phyloP scores from a whole-genome alignment of 2,888 invertebrate species.

The Cyclophora punctaria region DNA sequence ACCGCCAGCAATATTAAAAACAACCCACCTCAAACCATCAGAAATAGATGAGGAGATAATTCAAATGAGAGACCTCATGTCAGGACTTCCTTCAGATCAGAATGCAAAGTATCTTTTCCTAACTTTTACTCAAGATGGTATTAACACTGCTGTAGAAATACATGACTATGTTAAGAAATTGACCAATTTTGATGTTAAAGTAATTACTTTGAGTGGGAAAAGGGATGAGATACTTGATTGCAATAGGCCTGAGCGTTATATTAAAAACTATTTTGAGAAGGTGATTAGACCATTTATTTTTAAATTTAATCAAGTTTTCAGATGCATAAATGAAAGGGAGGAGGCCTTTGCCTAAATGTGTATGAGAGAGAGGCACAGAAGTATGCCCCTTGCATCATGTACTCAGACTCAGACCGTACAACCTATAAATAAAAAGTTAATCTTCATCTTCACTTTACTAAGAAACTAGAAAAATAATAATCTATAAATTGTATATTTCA shows the following conservation, averaged over 20 bases:
- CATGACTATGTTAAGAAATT: constrained; percentile 62
- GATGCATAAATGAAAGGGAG: too few species aligned
- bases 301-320: too few species aligned
- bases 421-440: background rate
- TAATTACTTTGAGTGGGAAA: constrained; percentile 63
- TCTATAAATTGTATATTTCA: constrained; percentile 30
- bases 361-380: too few species aligned
- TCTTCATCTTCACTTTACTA: background rate
- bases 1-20: constrained; percentile 36
- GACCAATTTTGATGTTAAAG: constrained; percentile 53
- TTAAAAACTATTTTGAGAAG: constrained; percentile 74
- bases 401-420: too few species aligned
- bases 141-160: constrained; percentile 59
- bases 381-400: background rate
- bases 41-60: constrained; percentile 42
- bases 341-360: too few species aligned
- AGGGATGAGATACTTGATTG: constrained; percentile 61
- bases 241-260: constrained; percentile 67
- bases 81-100: too few species aligned
- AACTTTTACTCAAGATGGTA: constrained; percentile 72
- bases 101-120: constrained; percentile 34
- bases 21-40: constrained; percentile 17
- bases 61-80: constrained; percentile 37
- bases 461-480: too few species aligned
- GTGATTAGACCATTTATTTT: constrained; percentile 26